Evolutionary conservation across 2,888 invertebrate species (phyloP), one percentile per base, ranked within the genome.

Genomic region (Thereva unica): DNA sequence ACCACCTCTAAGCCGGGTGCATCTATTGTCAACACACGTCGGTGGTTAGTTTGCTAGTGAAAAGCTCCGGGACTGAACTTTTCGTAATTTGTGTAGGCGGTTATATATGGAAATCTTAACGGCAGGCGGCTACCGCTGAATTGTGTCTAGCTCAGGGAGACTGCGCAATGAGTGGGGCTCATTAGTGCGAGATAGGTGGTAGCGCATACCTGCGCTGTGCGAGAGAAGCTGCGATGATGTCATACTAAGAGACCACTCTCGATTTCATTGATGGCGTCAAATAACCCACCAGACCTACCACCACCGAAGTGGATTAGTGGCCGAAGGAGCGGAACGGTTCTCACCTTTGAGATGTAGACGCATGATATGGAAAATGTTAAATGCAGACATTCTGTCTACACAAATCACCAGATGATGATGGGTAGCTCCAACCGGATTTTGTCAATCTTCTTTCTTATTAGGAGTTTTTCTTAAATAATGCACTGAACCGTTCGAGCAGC

Each of bases 101-200:
- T 70, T 70, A 68, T 70, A 70, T 70, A 64, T 42, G 64, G 53
- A 64, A 45, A 64, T 53, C 38, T 64, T n/a, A 64, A 45, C 41
- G 53, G n/a, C 42, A 50, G 40, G 35, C 61, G 10, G 12, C 9
- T 10, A 38, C 12, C 47, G 35, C 37, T 12, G 6, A 40, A 23
- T 49, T 37, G 40, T 49, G 61, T 50, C 61, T 61, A 40, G 23
- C n/a, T 40, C 41, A 23, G n/a, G 50, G 23, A 23, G 23, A 23
- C 23, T 23, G 23, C 23, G 23, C 41, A 41, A 49, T 61, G 61
- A 61, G 61, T 61, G 61, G 61, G 61, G 61, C 41, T 56, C 50
- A 23, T 34, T 6, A 12, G 6, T 12, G 49, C n/a, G 61, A 9
- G 61, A 44, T 49, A 50, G 35, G n/a, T 45, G 34, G 53, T 37